These are phyloP conservation scores for Acronicta psi DNA, from an alignment of 2,888 invertebrate genomes.

Conservation along the genomic window DNA sequence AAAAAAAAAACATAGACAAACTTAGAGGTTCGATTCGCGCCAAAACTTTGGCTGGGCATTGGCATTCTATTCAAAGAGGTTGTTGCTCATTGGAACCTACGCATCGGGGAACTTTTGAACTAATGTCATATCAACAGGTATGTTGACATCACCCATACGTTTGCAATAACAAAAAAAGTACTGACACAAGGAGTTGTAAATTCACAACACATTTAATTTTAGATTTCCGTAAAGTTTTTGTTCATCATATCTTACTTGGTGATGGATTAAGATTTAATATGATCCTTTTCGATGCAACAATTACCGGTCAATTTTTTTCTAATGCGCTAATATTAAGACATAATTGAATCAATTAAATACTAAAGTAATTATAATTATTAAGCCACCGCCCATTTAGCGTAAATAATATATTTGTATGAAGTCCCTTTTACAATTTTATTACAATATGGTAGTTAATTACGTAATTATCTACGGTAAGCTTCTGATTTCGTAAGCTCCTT, in stretches of 20 bases:
- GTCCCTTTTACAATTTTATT: no score
- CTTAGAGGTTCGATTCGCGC: slow-evolving; percentile 56
- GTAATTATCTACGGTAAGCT: not conserved
- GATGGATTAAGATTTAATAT: no score
- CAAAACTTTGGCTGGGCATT: slow-evolving; percentile 33
- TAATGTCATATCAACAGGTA: not conserved
- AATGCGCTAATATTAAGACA: not conserved
- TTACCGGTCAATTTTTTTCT: no score
- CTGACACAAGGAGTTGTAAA: no score
- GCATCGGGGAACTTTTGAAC: slow-evolving; percentile 18
- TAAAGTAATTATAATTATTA: not conserved
- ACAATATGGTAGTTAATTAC: not conserved
- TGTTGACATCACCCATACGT: no score
- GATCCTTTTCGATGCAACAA: no score
- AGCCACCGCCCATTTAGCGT: not conserved
- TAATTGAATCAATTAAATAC: not conserved
- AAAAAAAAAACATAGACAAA: slow-evolving; percentile 57
- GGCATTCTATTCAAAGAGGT: slow-evolving; percentile 29
- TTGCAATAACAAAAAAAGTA: no score
- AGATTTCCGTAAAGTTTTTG: no score
- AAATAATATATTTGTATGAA: not conserved
- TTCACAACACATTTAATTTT: no score
- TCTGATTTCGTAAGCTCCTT: not conserved
- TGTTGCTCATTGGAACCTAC: slow-evolving; percentile 21
- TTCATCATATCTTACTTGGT: no score